A percentile compares a stretch with the other conserved stretches of the same genome.
Conservation (phyloP, 2,113 vertebrate species). For the Podarcis cretensis region DNA sequence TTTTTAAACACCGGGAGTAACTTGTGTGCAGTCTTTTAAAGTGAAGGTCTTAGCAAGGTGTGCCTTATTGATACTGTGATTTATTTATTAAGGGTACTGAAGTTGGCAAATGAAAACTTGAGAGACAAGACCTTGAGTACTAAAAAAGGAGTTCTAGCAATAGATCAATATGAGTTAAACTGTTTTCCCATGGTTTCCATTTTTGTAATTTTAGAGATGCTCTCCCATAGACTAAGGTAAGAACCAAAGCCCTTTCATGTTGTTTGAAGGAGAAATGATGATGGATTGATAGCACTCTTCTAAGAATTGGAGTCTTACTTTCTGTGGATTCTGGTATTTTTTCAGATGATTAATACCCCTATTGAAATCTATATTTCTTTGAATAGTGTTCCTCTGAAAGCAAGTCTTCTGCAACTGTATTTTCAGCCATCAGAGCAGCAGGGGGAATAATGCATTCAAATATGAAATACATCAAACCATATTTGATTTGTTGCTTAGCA, state of each 20-base stretch:
- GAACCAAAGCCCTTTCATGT: slow-evolving; percentile 1
- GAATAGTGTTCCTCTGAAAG: slow-evolving; percentile 30
- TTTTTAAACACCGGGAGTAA: neutral
- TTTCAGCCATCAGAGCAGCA: slow-evolving; percentile 54
- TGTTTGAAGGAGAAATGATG: slow-evolving; percentile 1
- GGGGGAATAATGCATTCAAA: slow-evolving; percentile 67
- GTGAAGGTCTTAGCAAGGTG: neutral
- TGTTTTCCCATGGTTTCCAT: neutral
- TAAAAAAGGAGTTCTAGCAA: neutral
- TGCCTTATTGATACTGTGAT: neutral
- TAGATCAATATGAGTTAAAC: neutral
- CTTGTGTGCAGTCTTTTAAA: neutral
- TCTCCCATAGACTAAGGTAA: slow-evolving; percentile 21
- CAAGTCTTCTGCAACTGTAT: slow-evolving; percentile 39
- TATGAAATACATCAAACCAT: slow-evolving; percentile 41
- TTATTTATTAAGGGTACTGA: neutral
- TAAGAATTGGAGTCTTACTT: neutral
- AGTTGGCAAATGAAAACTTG: neutral
- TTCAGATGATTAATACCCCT: slow-evolving; percentile 16
- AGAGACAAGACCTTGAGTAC: neutral
- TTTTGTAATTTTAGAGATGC: neutral
- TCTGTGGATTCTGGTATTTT: slow-evolving; percentile 25
- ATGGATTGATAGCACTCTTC: slow-evolving; percentile 4
- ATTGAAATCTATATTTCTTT: slow-evolving; percentile 30
- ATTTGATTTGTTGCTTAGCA: slow-evolving; percentile 76